Percentiles rank a stretch among this genome's conserved stretches.
Evolutionary conservation across 1,140 invertebrate genomes (phyloP).

Genomic region (Adoxophyes honmai): DNA sequence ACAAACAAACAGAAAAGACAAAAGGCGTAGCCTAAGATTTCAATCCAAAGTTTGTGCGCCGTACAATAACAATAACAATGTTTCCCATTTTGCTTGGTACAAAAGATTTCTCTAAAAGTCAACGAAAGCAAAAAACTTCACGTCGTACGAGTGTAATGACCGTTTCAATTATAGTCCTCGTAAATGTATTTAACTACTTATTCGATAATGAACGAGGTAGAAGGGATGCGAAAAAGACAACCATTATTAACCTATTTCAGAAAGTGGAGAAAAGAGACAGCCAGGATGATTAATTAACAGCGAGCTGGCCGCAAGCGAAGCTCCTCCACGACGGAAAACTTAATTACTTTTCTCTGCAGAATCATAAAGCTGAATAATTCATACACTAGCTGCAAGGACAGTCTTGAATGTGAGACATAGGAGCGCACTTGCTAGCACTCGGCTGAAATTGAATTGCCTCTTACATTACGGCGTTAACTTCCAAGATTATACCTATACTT

Average conservation of each 20-base stretch:
- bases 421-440: conserved; percentile 30
- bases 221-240: conserved; percentile 56
- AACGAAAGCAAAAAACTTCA: too few relatives aligned
- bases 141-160: too few relatives aligned
- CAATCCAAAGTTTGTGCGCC: too few relatives aligned
- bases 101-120: too few relatives aligned
- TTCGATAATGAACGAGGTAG: conserved; percentile 49
- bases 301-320: conserved; percentile 48
- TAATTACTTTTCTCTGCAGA: conserved; percentile 65
- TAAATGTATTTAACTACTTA: conserved; percentile 50
- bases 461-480: conserved; percentile 26
- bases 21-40: too few relatives aligned
- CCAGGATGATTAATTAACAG: conserved; percentile 64
- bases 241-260: conserved; percentile 61
- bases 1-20: too few relatives aligned
- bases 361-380: conserved; percentile 64
- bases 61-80: too few relatives aligned
- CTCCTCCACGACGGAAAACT: conserved; percentile 48
- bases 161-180: conserved; percentile 37
- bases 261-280: conserved; percentile 47
- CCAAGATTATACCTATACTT: conserved; percentile 19
- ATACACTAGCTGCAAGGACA: conserved; percentile 43
- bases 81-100: too few relatives aligned
- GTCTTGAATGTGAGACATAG: conserved; percentile 39
- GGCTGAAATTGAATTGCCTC: conserved; percentile 40